Conservation (phyloP, 2,888 invertebrate species). For the Euzophera pinguis region DNA sequence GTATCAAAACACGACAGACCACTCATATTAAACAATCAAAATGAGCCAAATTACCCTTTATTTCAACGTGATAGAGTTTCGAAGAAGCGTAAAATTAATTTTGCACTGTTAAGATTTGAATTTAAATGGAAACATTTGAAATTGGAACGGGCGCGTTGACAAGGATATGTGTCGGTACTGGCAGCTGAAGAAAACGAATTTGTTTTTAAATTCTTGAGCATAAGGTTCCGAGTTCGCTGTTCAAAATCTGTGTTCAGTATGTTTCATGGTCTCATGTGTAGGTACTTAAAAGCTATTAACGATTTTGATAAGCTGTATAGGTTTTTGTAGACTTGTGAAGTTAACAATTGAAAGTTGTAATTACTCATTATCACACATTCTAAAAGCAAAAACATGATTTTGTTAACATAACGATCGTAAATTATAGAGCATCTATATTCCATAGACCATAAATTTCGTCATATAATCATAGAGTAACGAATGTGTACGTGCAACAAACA, state of each 20-base stretch:
- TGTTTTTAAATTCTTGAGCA: slow-evolving; percentile 16
- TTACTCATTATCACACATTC: too few relatives aligned
- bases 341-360: too few relatives aligned
- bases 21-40: slow-evolving; percentile 22
- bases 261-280: background rate
- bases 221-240: slow-evolving; percentile 28
- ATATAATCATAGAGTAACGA: background rate
- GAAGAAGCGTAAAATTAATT: slow-evolving; percentile 21
- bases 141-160: slow-evolving; percentile 54
- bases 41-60: slow-evolving; percentile 16
- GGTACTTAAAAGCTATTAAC: background rate
- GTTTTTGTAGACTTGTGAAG: too few relatives aligned
- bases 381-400: background rate
- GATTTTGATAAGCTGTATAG: background rate
- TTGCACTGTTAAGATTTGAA: slow-evolving; percentile 53
- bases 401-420: too few relatives aligned
- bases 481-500: background rate
- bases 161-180: slow-evolving; percentile 24
- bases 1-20: slow-evolving; percentile 47
- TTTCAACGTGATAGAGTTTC: slow-evolving; percentile 10
- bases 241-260: background rate
- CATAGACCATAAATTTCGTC: background rate
- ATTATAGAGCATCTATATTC: too few relatives aligned
- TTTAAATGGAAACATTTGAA: slow-evolving; percentile 60
- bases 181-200: slow-evolving; percentile 14